A percentile compares a stretch with the other conserved stretches of the same genome.
Conservation (phyloP, 2,888 invertebrate species). For the Hemistola chrysoprasaria region DNA sequence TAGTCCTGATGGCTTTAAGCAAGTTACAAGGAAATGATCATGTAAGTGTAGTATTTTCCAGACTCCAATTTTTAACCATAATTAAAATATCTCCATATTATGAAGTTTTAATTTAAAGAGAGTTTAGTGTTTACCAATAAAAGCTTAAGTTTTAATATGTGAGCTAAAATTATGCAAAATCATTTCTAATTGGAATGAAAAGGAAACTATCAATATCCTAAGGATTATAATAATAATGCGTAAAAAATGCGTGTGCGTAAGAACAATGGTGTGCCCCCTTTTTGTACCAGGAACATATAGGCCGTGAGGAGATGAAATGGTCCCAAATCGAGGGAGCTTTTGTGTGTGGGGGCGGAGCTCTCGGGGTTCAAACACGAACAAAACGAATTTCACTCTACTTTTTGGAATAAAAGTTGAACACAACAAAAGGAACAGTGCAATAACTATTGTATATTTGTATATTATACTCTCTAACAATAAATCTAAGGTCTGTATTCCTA, state of each 20-base stretch:
- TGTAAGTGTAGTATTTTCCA: too few relatives aligned
- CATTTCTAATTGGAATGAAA: too few relatives aligned
- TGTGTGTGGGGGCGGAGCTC: slow-evolving; percentile 40
- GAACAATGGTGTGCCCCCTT: slow-evolving; percentile 83
- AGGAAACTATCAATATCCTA: too few relatives aligned
- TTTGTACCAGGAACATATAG: slow-evolving; percentile 77
- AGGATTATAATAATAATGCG: slow-evolving; percentile 13
- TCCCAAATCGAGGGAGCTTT: slow-evolving; percentile 50
- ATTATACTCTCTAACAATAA: too few relatives aligned
- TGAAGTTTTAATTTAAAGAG: too few relatives aligned
- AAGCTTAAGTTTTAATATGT: too few relatives aligned
- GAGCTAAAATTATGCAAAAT: too few relatives aligned
- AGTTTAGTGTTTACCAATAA: background rate
- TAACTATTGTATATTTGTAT: background rate
- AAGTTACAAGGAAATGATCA: too few relatives aligned
- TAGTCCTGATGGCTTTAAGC: too few relatives aligned
- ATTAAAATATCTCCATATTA: too few relatives aligned
- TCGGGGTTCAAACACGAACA: slow-evolving; percentile 16
- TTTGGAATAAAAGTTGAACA: slow-evolving; percentile 7
- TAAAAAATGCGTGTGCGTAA: slow-evolving; percentile 81
- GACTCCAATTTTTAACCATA: too few relatives aligned
- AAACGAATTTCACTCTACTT: slow-evolving; percentile 7
- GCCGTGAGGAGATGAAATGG: slow-evolving; percentile 55
- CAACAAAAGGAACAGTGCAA: slow-evolving; percentile 1
- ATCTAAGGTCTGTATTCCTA: too few relatives aligned